Percentiles rank a stretch among this genome's conserved stretches.
Conservation (phyloP, 2,113 vertebrate species). For the Budorcas taxicolor region DNA sequence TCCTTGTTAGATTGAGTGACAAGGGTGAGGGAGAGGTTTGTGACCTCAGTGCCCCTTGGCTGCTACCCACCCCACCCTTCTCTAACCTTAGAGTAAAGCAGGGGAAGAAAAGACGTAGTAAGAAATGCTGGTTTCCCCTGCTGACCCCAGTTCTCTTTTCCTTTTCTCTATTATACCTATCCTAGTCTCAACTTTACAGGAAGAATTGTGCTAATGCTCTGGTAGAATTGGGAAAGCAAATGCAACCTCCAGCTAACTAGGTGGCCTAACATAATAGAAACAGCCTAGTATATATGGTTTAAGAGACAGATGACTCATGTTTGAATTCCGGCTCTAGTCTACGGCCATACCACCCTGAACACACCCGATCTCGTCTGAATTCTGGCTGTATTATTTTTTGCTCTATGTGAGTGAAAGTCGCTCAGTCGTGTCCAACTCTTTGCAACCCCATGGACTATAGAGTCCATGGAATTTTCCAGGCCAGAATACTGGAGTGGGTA, state of each 20-base stretch:
- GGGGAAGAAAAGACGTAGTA: background rate
- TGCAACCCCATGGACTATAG: background rate
- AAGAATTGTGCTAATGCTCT: conserved; percentile 4
- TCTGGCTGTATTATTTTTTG: conserved; percentile 27
- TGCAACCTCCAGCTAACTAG: background rate
- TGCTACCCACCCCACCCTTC: background rate
- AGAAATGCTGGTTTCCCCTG: conserved; percentile 11
- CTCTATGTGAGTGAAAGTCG: background rate
- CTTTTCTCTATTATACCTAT: background rate
- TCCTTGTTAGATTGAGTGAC: background rate
- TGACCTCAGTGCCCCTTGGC: background rate
- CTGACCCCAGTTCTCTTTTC: background rate
- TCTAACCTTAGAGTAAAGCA: background rate
- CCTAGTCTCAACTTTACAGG: background rate
- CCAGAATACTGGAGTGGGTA: background rate
- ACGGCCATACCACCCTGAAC: background rate
- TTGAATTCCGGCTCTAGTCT: conserved; percentile 1
- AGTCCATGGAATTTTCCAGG: background rate
- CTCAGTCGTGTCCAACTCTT: background rate
- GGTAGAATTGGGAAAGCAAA: background rate
- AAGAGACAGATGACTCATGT: background rate
- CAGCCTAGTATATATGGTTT: background rate
- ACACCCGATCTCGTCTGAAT: background rate
- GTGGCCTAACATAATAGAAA: background rate
- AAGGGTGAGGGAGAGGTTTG: background rate